Evolutionary conservation across 2,113 vertebrate genomes (phyloP).

Genomic region (Colinus virginianus): DNA sequence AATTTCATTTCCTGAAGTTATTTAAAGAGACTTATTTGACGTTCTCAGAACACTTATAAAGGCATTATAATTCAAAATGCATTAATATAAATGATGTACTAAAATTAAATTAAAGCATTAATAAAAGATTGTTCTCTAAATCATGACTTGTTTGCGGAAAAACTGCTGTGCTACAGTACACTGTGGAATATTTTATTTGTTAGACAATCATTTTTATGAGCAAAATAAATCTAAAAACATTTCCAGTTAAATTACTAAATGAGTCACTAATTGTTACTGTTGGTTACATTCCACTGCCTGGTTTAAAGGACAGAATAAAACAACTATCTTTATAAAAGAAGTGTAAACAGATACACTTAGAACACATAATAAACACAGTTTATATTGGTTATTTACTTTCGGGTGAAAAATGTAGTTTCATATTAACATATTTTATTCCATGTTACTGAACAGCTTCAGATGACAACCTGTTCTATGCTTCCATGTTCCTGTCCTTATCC

Average conservation of each 20-base stretch:
- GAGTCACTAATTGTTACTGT: neutral
- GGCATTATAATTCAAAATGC: neutral
- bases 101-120: slow-evolving; percentile 34
- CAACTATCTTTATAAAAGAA: neutral
- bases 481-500: neutral
- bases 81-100: neutral
- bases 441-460: neutral
- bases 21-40: neutral
- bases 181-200: neutral
- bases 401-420: neutral
- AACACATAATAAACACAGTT: neutral
- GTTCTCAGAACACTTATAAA: neutral
- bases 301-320: neutral
- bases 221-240: neutral
- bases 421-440: neutral
- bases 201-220: neutral
- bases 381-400: neutral
- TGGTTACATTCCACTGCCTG: neutral
- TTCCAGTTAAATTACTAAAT: neutral
- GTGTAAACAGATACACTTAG: neutral
- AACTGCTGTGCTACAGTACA: neutral
- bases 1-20: neutral
- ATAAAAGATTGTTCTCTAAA: slow-evolving; percentile 12
- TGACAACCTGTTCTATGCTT: neutral
- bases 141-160: neutral